These are phyloP conservation scores for Sebastes vulpes DNA, from an alignment of 2,797 vertebrate species.

Conservation along the genomic window DNA sequence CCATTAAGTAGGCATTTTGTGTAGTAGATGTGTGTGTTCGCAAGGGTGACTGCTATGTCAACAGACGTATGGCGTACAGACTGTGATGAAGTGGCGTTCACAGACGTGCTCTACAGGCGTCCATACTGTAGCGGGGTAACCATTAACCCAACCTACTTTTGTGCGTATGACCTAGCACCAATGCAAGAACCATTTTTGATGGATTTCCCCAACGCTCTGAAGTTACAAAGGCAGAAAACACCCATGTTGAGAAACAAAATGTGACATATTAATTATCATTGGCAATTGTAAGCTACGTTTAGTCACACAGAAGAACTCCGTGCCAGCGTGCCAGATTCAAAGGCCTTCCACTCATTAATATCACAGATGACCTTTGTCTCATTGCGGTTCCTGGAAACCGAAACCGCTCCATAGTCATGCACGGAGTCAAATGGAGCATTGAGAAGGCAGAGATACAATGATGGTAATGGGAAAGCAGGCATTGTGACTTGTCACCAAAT, in stretches of 20 bases:
- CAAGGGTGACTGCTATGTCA: slow-evolving; percentile 55
- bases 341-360: slow-evolving; percentile 63
- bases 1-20: slow-evolving; percentile 41
- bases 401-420: slow-evolving; percentile 42
- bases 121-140: slow-evolving; percentile 54
- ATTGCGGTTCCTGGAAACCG: slow-evolving; percentile 49
- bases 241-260: slow-evolving; percentile 55
- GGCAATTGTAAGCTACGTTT: slow-evolving; percentile 30
- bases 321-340: slow-evolving; percentile 59
- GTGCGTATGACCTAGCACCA: slow-evolving; percentile 48
- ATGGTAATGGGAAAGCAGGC: slow-evolving; percentile 36
- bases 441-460: slow-evolving; percentile 21
- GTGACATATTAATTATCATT: slow-evolving; percentile 67
- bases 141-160: slow-evolving; percentile 73
- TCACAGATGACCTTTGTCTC: slow-evolving; percentile 63
- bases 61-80: slow-evolving; percentile 43
- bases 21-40: slow-evolving; percentile 29
- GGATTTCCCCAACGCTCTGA: slow-evolving; percentile 50
- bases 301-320: slow-evolving; percentile 54
- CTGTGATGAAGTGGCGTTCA: slow-evolving; percentile 51
- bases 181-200: slow-evolving; percentile 67
- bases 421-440: slow-evolving; percentile 17
- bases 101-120: slow-evolving; percentile 20
- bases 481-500: slow-evolving; percentile 50
- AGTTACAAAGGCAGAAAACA: slow-evolving; percentile 49